A percentile compares a stretch with the other conserved stretches of the same genome.
These are phyloP conservation scores for Pristionchus pacificus DNA, from an alignment of 1,140 invertebrate genomes.

Conservation along the genomic window DNA sequence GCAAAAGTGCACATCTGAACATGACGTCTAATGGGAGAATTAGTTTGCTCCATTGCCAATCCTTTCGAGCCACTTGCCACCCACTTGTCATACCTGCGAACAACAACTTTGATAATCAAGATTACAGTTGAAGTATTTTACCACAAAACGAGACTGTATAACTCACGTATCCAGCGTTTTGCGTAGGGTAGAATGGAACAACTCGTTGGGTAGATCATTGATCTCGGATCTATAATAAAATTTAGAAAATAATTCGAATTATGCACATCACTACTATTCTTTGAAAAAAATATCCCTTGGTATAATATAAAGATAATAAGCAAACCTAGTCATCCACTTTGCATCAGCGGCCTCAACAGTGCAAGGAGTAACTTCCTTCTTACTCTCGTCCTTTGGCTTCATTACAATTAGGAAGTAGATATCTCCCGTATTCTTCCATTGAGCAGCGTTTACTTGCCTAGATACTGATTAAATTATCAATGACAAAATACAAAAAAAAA, in stretches of 20 bases:
- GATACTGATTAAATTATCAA: background rate
- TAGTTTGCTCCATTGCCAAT: no score
- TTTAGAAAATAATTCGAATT: background rate
- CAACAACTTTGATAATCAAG: no score
- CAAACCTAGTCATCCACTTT: background rate
- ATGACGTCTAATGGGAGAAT: no score
- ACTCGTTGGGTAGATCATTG: background rate
- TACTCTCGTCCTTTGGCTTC: conserved; percentile 2
- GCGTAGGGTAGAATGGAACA: background rate
- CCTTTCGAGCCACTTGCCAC: no score
- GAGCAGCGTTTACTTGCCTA: background rate
- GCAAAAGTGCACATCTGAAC: no score
- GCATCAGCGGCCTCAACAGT: background rate
- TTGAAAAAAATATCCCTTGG: background rate
- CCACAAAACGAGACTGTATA: no score
- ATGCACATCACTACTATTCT: background rate
- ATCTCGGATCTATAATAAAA: no score
- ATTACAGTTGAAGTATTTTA: no score
- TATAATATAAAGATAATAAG: no score
- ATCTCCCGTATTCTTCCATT: background rate
- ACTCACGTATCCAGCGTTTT: background rate
- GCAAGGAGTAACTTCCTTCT: background rate
- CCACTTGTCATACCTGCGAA: no score
- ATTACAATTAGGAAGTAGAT: conserved; percentile 5
- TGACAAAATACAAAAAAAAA: no score